These are phyloP conservation scores for Drosophila macrothrix DNA, from an alignment of 2,888 invertebrate genomes.

Conservation along the genomic window DNA sequence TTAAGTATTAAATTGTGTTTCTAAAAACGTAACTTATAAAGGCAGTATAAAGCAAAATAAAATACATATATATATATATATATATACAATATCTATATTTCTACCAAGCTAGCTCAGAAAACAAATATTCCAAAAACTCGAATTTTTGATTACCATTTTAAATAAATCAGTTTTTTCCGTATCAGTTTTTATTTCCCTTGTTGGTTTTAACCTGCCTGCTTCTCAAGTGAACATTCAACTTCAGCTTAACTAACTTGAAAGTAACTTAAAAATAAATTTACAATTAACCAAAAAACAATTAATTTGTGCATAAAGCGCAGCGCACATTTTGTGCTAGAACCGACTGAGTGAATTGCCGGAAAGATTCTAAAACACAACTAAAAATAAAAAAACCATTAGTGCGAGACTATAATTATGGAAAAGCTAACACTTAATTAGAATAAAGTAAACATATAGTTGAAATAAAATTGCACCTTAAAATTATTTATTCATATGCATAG, in stretches of 20 bases:
- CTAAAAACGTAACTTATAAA: neutral
- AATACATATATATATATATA: neutral
- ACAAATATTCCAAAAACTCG: neutral
- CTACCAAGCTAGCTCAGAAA: neutral
- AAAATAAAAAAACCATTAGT: slow-evolving; percentile 26
- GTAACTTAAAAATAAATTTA: slow-evolving; percentile 4
- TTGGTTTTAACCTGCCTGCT: neutral
- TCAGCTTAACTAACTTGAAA: neutral
- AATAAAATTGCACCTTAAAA: slow-evolving; percentile 40
- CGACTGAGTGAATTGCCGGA: slow-evolving; percentile 39
- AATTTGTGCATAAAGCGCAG: slow-evolving; percentile 35
- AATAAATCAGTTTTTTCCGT: neutral
- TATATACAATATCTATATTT: neutral
- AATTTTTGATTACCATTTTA: neutral
- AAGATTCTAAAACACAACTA: slow-evolving; percentile 35
- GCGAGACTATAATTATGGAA: slow-evolving; percentile 61
- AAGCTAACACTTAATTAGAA: slow-evolving; percentile 28
- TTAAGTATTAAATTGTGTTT: neutral
- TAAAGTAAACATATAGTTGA: slow-evolving; percentile 33
- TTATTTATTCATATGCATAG: slow-evolving; percentile 57
- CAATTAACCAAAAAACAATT: slow-evolving; percentile 18
- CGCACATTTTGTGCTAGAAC: slow-evolving; percentile 18
- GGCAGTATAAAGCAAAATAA: neutral
- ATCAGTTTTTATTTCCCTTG: neutral
- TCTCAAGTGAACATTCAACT: neutral